Evolutionary conservation across 2,888 invertebrate genomes (phyloP).

Genomic region (Hirtodrosophila histrioides): DNA sequence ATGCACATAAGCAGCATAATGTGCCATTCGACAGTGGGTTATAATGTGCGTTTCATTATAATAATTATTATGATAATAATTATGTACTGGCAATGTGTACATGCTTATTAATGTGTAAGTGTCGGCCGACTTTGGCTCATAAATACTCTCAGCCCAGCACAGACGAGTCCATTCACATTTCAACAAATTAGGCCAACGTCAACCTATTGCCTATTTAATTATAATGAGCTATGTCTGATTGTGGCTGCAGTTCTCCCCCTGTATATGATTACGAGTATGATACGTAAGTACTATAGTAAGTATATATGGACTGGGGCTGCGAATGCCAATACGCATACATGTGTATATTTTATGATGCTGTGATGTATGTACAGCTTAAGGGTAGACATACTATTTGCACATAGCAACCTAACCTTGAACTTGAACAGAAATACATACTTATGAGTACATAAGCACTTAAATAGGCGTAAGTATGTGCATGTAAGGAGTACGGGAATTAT

Average conservation of each 20-base stretch:
- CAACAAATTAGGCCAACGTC: constrained; percentile 71
- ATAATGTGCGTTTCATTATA: constrained; percentile 69
- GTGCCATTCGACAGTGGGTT: constrained; percentile 61
- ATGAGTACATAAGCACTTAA: background rate
- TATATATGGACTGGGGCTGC: constrained; percentile 7
- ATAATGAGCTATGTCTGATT: constrained; percentile 71
- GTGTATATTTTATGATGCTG: constrained; percentile 9
- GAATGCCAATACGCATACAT: constrained; percentile 17
- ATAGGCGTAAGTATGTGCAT: background rate
- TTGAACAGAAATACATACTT: constrained; percentile 22
- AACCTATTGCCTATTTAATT: constrained; percentile 73
- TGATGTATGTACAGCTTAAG: constrained; percentile 5
- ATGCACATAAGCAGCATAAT: constrained; percentile 26
- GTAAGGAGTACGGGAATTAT: too few species aligned
- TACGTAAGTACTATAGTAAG: constrained; percentile 1
- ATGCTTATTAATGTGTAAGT: constrained; percentile 18
- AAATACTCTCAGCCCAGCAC: constrained; percentile 51
- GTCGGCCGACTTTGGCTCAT: constrained; percentile 47
- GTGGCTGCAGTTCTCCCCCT: constrained; percentile 39
- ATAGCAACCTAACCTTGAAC: constrained; percentile 58
- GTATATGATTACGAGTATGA: background rate
- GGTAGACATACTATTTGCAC: constrained; percentile 6
- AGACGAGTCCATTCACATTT: constrained; percentile 34
- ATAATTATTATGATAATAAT: constrained; percentile 51
- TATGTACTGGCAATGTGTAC: constrained; percentile 25